Base-by-base conservation (phyloP, 2,888 invertebrate genomes). In the Ecliptopera silaceata region DNA sequence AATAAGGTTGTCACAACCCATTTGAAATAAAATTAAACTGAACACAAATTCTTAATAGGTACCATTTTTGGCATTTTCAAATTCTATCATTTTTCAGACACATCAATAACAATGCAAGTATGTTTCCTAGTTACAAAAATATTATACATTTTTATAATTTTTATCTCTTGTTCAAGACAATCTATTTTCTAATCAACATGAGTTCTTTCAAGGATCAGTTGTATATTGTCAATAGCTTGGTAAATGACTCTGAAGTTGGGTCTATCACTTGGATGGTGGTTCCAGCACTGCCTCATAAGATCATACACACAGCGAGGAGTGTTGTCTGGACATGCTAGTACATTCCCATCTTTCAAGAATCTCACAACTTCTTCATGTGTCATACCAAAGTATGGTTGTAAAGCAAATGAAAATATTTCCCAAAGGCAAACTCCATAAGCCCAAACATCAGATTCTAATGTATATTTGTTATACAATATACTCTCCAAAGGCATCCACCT, bases 401-500 rank as follows among this genome's bases (percentile, higher is more conserved):
- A 92, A 18, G 98, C 98, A 87, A 97, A 98, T 43, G 98, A 97
- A 84, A 98, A 98, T 77, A 98, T 97, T 89, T 99, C 99, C 98
- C 98, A 99, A 39, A 98, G 91, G 75, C 97, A 97, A 13, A 99
- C 97, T 48, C 98, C 99, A 88, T 96, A 99, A 11, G 98, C 98
- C 98, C 98, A 99, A 1, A 99, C 97, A 88, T 99, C 99, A 10
- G 98, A 97, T 82, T 98, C 98, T 61, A 97, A 93, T 11, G 98
- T 98, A 85, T 98, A 99, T 83, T 98, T 98, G 86, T 98, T 98
- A 82, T 98, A 98, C 50, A 98, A 92, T 81, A 99, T 98, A 84
- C 98, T 97, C 85, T 99, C 98, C 59, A 98, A 91, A 17, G 98
- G 98, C 98, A 99, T 98, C 99, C 99, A 99, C 80, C 99, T 93